Evolutionary conservation across 2,113 vertebrate species (phyloP).

Genomic region (Natator depressus): DNA sequence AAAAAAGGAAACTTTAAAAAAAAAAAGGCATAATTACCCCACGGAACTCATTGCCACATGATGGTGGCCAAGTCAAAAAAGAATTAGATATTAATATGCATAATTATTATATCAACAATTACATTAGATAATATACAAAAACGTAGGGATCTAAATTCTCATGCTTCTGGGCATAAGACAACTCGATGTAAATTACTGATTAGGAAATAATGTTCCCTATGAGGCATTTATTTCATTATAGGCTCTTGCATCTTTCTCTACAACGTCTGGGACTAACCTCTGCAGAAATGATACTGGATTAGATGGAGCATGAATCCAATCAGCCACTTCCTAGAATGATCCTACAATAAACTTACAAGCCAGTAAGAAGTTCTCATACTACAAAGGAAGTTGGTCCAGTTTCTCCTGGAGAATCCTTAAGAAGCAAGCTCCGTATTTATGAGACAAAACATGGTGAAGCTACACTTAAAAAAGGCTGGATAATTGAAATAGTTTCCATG

Average conservation of each 20-base stretch:
- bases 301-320: background rate
- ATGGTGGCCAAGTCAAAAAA: background rate
- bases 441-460: background rate
- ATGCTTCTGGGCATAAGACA: background rate
- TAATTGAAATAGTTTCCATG: background rate
- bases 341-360: background rate
- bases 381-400: background rate
- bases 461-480: background rate
- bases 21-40: conserved; percentile 19
- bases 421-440: background rate
- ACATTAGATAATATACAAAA: background rate
- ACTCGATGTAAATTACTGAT: background rate
- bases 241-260: background rate
- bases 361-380: background rate
- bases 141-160: background rate
- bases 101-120: background rate
- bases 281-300: background rate
- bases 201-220: background rate
- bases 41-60: background rate
- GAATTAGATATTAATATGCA: rapidly evolving
- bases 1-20: background rate
- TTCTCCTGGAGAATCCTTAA: background rate
- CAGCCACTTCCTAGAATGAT: background rate
- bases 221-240: background rate
- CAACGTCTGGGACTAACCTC: background rate